These are phyloP conservation scores for Hiodon alosoides DNA, from an alignment of 2,113 vertebrate genomes.

Conservation along the genomic window DNA sequence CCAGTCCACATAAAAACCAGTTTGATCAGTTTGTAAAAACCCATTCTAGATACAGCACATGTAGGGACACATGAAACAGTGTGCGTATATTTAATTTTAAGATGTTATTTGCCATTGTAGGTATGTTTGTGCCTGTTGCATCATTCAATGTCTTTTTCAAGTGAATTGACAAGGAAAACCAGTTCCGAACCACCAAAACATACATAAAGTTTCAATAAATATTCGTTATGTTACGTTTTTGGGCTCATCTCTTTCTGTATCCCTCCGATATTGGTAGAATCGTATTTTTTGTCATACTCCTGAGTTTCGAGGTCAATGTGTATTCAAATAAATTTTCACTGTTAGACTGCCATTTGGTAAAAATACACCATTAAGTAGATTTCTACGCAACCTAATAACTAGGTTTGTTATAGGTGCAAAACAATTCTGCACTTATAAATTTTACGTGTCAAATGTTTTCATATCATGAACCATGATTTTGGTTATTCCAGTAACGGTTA, in stretches of 20 bases:
- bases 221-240: conserved; percentile 22
- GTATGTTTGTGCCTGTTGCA: conserved; percentile 35
- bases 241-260: background rate
- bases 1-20: conserved; percentile 16
- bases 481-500: too few species aligned
- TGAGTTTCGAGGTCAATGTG: too few species aligned
- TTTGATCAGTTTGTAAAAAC: conserved; percentile 26
- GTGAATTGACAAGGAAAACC: conserved; percentile 39
- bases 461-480: too few species aligned
- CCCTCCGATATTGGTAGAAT: background rate
- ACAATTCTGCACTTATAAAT: too few species aligned
- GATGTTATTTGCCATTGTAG: conserved; percentile 44
- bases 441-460: too few species aligned
- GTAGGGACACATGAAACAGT: conserved; percentile 25
- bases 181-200: conserved; percentile 40
- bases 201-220: conserved; percentile 46
- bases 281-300: background rate
- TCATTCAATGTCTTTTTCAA: conserved; percentile 40
- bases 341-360: too few species aligned
- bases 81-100: conserved; percentile 34
- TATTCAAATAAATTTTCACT: too few species aligned
- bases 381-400: too few species aligned
- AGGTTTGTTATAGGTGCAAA: too few species aligned
- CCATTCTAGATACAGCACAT: conserved; percentile 26
- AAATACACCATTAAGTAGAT: too few species aligned